Conservation (phyloP, 2,888 invertebrate genomes). For the Gastrophysa polygoni region DNA sequence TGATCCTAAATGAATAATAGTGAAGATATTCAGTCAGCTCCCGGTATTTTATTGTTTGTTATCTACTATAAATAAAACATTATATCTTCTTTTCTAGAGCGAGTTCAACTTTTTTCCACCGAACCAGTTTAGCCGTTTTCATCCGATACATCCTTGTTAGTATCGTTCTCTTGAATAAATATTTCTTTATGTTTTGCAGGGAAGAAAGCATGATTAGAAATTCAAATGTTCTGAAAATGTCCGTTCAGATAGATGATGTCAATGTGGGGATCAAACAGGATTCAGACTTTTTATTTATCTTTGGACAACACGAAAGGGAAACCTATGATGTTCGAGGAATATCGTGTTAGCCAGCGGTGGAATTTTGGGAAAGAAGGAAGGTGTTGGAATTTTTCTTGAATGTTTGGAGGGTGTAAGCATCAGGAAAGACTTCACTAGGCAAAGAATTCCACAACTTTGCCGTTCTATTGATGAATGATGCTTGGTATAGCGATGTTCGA, state of each 20-base stretch:
- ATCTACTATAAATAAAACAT: slow-evolving; percentile 40
- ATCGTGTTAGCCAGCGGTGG: too few relatives aligned
- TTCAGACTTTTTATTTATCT: too few relatives aligned
- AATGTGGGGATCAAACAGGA: not conserved
- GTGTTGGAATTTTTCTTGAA: too few relatives aligned
- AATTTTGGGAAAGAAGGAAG: too few relatives aligned
- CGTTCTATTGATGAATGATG: too few relatives aligned
- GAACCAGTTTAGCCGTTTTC: slow-evolving; percentile 33
- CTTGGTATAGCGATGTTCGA: too few relatives aligned
- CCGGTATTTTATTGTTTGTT: not conserved
- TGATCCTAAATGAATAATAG: too few relatives aligned
- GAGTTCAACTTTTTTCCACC: slow-evolving; percentile 32
- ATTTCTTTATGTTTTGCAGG: slow-evolving; percentile 51
- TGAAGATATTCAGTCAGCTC: not conserved
- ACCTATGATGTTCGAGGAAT: too few relatives aligned
- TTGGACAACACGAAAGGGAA: too few relatives aligned
- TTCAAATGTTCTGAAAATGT: slow-evolving; percentile 44
- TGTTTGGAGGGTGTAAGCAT: too few relatives aligned
- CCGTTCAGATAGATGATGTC: not conserved
- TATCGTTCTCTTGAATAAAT: slow-evolving; percentile 47
- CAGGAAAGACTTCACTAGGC: too few relatives aligned
- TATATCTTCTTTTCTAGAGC: slow-evolving; percentile 34
- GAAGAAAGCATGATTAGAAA: slow-evolving; percentile 47
- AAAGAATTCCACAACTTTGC: too few relatives aligned
- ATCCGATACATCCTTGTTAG: slow-evolving; percentile 28